Base-by-base conservation (phyloP, 2,888 invertebrate genomes). In the Cheilosia vulpina region DNA sequence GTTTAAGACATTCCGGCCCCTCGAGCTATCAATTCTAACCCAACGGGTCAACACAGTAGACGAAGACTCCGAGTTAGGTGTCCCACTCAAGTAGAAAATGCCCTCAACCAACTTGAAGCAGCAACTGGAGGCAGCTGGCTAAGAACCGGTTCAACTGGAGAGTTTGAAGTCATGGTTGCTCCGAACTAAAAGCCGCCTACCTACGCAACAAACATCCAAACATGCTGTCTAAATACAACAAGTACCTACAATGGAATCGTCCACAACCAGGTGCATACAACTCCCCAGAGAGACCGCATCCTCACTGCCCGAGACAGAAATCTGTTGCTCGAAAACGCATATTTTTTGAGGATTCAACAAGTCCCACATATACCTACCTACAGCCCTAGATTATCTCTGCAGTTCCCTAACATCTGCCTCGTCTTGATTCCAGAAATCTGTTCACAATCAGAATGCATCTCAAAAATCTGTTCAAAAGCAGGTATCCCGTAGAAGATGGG, bases 401-500 rank as follows among this genome's bases (percentile, higher is more conserved):
- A 43, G 27, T 13, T 17, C 53, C 41, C 0, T 4, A 63, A 55
- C 78, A 83, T 83, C 83, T 83, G 83, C 63, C 68, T 69, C 43
- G 41, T 47, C 43, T 41, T 19, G 34, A 68, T 38, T 47, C 45
- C 45, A 50, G 34, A 68, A 83, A 83, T 83, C 79, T 79, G 79
- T 83, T 83, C 73, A 45, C 73, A 79, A 79, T 79, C 71, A 38
- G 50, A n/a, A 41, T 47, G 62, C 60, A 55, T 65, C 21, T 53
- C 62, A 73, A 68, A 83, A 73, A 73, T 78, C 77, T 82, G 60
- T 72, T 72, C 55, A 17, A n/a, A 31, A 77, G 58, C 83, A 83
- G 83, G 79, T 79, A 83, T 68, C 41, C 31, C n/a, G 50, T 72
- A 60, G 31, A n/a, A 72, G 31, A n/a, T 11, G 45, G 15, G 15